These are phyloP conservation scores for Drosophila baimaii DNA, from an alignment of 1,140 invertebrate genomes.

Conservation along the genomic window DNA sequence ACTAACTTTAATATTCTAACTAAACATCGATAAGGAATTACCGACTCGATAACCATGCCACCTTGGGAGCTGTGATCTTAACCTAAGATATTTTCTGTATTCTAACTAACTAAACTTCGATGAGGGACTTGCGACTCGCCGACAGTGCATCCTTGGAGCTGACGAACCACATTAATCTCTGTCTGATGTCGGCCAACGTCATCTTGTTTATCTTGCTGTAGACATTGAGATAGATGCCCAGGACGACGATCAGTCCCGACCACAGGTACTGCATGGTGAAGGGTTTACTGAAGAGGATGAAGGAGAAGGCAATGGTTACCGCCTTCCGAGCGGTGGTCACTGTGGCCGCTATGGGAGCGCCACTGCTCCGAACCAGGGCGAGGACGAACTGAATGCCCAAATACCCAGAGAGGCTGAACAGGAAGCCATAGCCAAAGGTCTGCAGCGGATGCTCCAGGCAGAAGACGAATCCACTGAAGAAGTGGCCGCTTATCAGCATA, in stretches of 20 bases:
- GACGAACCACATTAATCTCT: constrained; percentile 48
- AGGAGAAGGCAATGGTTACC: constrained; percentile 95
- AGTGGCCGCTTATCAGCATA: constrained; percentile 89
- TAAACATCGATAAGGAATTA: too few species aligned
- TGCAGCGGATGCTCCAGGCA: constrained; percentile 90
- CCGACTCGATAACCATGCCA: too few species aligned
- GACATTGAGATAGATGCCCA: constrained; percentile 97
- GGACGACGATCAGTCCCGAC: constrained; percentile 93
- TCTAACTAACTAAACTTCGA: constrained; percentile 68
- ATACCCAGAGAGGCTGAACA: constrained; percentile 96
- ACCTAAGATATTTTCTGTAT: constrained; percentile 34
- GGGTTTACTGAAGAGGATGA: constrained; percentile 96
- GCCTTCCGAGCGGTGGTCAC: constrained; percentile 95
- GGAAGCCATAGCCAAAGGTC: constrained; percentile 93
- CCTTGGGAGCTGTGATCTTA: not conserved
- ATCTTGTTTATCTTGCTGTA: constrained; percentile 90
- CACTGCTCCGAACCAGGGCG: constrained; percentile 93
- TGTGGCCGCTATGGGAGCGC: constrained; percentile 95
- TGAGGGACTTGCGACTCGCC: constrained; percentile 67
- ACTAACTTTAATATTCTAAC: too few species aligned
- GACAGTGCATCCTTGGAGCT: constrained; percentile 30
- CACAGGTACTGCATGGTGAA: constrained; percentile 97
- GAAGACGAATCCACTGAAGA: constrained; percentile 90
- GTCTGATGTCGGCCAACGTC: constrained; percentile 65
- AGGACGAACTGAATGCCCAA: constrained; percentile 96